Evolutionary conservation across 2,113 vertebrate genomes (phyloP), one percentile per base, ranked within the genome.

Genomic region (Corynorhinus townsendii): DNA sequence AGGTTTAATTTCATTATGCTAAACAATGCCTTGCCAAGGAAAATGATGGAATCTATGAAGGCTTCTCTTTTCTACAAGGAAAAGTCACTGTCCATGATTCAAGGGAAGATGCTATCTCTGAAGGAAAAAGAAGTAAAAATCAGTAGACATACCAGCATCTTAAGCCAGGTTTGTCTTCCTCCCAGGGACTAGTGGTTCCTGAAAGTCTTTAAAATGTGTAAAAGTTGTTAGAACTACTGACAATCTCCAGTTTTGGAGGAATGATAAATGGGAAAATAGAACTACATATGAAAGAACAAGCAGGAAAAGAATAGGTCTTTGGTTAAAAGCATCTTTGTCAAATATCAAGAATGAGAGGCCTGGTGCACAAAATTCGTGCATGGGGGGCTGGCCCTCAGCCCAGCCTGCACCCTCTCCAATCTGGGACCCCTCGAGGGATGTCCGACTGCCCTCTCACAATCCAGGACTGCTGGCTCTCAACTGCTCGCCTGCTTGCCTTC

Each of bases 281-380:
- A 93, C 66, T 90, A 47, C 73, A 88, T 96, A 83, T 26, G 16
- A 30, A 93, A 96, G 83, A 16, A 59, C 7, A 82, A 68, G 4
- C 84, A 40, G 89, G 9, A 7, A 95, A 97, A 17, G 2, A 7
- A 54, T 16, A n/a, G 33, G 2, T 14, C 33, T 69, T 54, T 59
- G n/a, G 52, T 83, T 83, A 71, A 93, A 88, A 92, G 47, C 1
- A 59, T 35, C 3, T 72, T 62, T 87, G 62, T 26, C 89, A 95
- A 56, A 88, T 10, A 90, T 33, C 0, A 0, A 86, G 33, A 54
- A 54, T 11, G 40, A n/a, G 38, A 40, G 38, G 38, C 38, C 38
- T 4, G 38, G 38, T 40, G 38, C 38, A 40, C 38, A 4, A 40
- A 40, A 40, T 40, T 40, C 4, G 38, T 40, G 38, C 38, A 3